Percentiles rank a stretch among this genome's conserved stretches.
Conservation (phyloP, 2,113 vertebrate genomes). For the Psittacula cyanocephala region DNA sequence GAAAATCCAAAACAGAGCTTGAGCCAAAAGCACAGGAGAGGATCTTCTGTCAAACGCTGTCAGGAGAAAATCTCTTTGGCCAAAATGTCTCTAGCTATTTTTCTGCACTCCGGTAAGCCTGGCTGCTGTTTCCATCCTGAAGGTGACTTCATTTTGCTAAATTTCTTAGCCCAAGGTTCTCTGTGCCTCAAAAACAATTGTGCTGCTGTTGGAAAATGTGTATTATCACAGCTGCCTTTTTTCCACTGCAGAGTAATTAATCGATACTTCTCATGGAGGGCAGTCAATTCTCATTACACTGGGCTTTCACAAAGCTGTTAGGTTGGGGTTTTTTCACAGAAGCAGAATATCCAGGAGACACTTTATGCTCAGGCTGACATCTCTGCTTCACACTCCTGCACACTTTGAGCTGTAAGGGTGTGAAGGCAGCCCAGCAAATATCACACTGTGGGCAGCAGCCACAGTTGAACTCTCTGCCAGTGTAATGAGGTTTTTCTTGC, state of each 20-base stretch:
- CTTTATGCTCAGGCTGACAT: not conserved
- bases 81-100: not conserved
- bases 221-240: not conserved
- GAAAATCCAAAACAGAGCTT: not conserved
- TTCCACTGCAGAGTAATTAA: conserved; percentile 30
- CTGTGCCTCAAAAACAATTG: not conserved
- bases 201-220: not conserved
- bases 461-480: not conserved
- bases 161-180: not conserved
- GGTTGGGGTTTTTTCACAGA: not conserved
- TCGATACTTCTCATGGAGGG: not conserved
- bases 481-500: not conserved
- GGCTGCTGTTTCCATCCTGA: not conserved
- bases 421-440: not conserved
- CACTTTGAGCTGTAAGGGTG: not conserved
- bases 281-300: conserved; percentile 33
- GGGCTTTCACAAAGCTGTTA: not conserved
- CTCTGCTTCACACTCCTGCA: not conserved
- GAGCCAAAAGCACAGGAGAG: not conserved
- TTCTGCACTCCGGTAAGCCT: not conserved
- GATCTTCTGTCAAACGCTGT: not conserved
- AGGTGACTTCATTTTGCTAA: not conserved
- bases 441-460: not conserved
- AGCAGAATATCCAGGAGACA: not conserved
- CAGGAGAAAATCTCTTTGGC: not conserved